Evolutionary conservation across 2,113 vertebrate genomes (phyloP).

Genomic region (Oceanites oceanicus): DNA sequence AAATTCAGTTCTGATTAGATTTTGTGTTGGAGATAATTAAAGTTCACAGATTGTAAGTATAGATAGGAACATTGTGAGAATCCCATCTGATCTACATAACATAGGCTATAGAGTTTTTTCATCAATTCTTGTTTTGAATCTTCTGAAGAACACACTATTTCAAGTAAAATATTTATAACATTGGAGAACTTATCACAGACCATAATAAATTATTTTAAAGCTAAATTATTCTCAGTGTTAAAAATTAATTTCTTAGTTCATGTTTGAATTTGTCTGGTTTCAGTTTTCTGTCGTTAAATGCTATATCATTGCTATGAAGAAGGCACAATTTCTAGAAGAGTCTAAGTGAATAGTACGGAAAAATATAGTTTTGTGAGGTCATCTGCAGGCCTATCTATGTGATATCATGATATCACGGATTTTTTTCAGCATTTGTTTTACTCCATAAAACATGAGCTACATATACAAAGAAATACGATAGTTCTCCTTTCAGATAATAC

Average conservation of each 20-base stretch:
- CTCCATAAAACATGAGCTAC: not conserved
- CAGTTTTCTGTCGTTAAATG: not conserved
- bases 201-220: not conserved
- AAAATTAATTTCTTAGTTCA: not conserved
- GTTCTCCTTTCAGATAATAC: not conserved
- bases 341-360: not conserved
- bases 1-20: not conserved
- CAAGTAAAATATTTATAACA: not conserved
- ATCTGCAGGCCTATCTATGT: not conserved
- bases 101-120: not conserved
- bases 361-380: not conserved
- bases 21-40: not conserved
- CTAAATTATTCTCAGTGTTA: not conserved
- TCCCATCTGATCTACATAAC: not conserved
- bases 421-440: not conserved
- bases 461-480: not conserved
- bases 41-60: not conserved
- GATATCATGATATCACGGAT: not conserved
- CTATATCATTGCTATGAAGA: not conserved
- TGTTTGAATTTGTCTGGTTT: not conserved
- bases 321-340: not conserved
- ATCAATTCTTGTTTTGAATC: not conserved
- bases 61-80: not conserved
- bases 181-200: not conserved
- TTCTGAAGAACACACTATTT: not conserved